phyloP scores from a whole-genome alignment of 2,888 invertebrate species.

The Nyleta sp. region DNA sequence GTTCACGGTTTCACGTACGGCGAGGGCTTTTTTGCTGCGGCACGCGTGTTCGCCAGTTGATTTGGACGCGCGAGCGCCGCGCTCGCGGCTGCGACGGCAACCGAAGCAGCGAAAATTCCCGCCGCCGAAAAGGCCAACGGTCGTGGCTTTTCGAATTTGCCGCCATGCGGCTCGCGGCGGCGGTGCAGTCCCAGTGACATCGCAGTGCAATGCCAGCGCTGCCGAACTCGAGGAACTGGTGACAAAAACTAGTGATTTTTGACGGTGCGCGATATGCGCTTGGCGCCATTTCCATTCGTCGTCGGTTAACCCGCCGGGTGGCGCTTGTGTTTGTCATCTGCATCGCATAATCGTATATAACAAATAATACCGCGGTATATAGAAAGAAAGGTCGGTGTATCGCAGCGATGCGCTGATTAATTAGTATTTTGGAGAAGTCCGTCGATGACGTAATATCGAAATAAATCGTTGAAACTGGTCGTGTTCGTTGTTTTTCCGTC shows the following conservation, averaged over 20 bases:
- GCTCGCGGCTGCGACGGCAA: background rate
- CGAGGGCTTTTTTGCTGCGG: constrained; percentile 69
- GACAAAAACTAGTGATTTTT: constrained; percentile 48
- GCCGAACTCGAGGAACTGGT: constrained; percentile 31
- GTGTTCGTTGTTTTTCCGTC: no score
- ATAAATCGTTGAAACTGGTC: no score
- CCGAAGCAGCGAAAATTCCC: no score
- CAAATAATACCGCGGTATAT: no score
- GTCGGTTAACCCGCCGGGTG: no score
- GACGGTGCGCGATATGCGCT: constrained; percentile 15
- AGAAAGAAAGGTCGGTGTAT: no score
- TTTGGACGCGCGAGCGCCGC: constrained; percentile 32
- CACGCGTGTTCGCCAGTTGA: constrained; percentile 64
- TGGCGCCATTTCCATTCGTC: background rate
- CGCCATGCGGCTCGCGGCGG: constrained; percentile 17
- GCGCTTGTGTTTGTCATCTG: no score
- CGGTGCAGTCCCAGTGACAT: constrained; percentile 27
- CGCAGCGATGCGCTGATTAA: no score
- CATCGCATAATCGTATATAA: no score
- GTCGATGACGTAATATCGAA: no score
- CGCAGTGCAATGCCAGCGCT: constrained; percentile 30
- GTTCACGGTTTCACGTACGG: constrained; percentile 80
- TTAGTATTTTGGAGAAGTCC: no score
- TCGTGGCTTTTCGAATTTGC: constrained; percentile 30
- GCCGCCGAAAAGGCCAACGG: background rate